Evolutionary conservation across 92 coral and sea anemone genomes (phyloP).

Genomic region (Epizoanthus ramosus): DNA sequence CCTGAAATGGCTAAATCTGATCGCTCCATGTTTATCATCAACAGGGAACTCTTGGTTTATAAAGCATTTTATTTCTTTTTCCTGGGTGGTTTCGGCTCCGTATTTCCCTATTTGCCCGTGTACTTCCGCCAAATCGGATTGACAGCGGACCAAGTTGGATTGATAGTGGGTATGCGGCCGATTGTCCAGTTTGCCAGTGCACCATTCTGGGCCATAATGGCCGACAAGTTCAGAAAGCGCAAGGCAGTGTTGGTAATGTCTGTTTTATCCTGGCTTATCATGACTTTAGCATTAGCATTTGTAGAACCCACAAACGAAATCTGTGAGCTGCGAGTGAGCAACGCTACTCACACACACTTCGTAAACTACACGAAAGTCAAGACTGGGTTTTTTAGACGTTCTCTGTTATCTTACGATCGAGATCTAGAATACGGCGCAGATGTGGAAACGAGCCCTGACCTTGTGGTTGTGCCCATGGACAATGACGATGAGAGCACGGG

Average conservation of each 20-base stretch:
- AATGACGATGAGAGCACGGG: background rate
- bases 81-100: slow-evolving; percentile 89
- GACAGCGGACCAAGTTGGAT: slow-evolving; percentile 95
- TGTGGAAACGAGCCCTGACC: slow-evolving; percentile 35
- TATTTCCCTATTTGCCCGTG: slow-evolving; percentile 91
- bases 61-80: slow-evolving; percentile 96
- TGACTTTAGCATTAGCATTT: slow-evolving; percentile 93
- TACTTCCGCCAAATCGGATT: slow-evolving; percentile 97
- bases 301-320: slow-evolving; percentile 96
- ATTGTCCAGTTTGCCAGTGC: slow-evolving; percentile 99
- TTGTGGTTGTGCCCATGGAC: slow-evolving; percentile 53
- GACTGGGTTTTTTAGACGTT: slow-evolving; percentile 94
- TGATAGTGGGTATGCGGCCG: slow-evolving; percentile 91
- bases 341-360: slow-evolving; percentile 61
- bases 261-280: slow-evolving; percentile 92
- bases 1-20: slow-evolving; percentile 47
- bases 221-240: slow-evolving; percentile 92
- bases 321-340: slow-evolving; percentile 84
- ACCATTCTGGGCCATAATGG: slow-evolving; percentile 99
- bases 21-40: slow-evolving; percentile 67
- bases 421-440: background rate
- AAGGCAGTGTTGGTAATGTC: slow-evolving; percentile 95
- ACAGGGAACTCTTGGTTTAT: slow-evolving; percentile 87
- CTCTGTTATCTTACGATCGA: slow-evolving; percentile 31
- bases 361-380: slow-evolving; percentile 92